These are phyloP conservation scores for Pachypanchax playfairii DNA, from an alignment of 2,113 vertebrate genomes.

Conservation along the genomic window DNA sequence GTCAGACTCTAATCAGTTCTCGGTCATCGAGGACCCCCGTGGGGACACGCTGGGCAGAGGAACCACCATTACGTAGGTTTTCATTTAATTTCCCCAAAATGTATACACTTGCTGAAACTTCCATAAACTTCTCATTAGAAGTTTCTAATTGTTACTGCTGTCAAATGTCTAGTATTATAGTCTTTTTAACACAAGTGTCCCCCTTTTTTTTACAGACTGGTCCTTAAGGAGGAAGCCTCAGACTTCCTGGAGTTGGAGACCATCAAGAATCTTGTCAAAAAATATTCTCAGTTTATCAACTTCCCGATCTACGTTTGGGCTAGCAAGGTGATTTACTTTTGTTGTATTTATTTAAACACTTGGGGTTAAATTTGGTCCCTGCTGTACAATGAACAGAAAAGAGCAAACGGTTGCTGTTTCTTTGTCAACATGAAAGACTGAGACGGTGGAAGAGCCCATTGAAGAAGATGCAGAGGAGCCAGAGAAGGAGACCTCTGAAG, in stretches of 20 bases:
- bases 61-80: conserved; percentile 93
- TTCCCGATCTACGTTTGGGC: conserved; percentile 99
- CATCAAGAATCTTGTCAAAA: conserved; percentile 96
- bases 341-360: background rate
- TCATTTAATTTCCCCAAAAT: conserved; percentile 1
- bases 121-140: background rate
- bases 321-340: conserved; percentile 87
- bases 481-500: conserved; percentile 91
- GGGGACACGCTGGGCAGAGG: conserved; percentile 94
- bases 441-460: conserved; percentile 94
- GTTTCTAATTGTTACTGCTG: background rate
- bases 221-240: conserved; percentile 97
- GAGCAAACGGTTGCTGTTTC: conserved; percentile 1
- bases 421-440: conserved; percentile 81
- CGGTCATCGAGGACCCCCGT: conserved; percentile 92
- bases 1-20: conserved; percentile 96
- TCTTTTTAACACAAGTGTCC: background rate
- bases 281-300: conserved; percentile 99
- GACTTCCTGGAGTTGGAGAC: conserved; percentile 98
- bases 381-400: background rate
- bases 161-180: background rate
- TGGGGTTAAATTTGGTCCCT: background rate
- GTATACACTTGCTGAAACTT: background rate
- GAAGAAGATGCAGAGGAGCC: conserved; percentile 90
- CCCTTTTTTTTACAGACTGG: conserved; percentile 77